A percentile compares a stretch with the other conserved stretches of the same genome.
phyloP scores from a whole-genome alignment of 2,888 invertebrate genomes.

The Lithophane ornitopus region DNA sequence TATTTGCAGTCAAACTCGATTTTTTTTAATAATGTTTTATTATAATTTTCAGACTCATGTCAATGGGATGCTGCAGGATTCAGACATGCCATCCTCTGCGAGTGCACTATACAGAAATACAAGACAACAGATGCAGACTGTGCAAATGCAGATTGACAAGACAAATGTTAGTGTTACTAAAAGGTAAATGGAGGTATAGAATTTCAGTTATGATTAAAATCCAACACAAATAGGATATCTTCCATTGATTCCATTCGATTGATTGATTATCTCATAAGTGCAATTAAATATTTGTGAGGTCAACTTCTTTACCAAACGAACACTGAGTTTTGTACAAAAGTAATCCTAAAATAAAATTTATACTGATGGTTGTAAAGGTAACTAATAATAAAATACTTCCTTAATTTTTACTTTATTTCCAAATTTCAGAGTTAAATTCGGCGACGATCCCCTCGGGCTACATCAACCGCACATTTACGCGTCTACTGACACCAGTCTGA shows the following conservation, averaged over 20 bases:
- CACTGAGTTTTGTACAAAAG: background rate
- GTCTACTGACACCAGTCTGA: slow-evolving; percentile 85
- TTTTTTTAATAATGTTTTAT: background rate
- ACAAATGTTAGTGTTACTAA: slow-evolving; percentile 87
- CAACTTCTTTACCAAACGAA: background rate
- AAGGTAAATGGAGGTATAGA: slow-evolving; percentile 73
- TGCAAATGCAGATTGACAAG: slow-evolving; percentile 88
- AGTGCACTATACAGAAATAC: slow-evolving; percentile 84
- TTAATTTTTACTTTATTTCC: slow-evolving; percentile 14
- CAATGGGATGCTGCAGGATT: slow-evolving; percentile 88
- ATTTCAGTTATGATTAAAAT: background rate
- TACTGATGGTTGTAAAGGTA: background rate
- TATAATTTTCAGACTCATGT: slow-evolving; percentile 83
- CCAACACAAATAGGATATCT: background rate
- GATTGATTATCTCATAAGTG: background rate
- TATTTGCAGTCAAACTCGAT: background rate
- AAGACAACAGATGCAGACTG: slow-evolving; percentile 78
- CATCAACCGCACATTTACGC: slow-evolving; percentile 77
- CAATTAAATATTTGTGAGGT: background rate
- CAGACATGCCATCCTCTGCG: slow-evolving; percentile 88
- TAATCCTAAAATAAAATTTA: background rate
- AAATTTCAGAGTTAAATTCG: slow-evolving; percentile 84
- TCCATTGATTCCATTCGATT: background rate
- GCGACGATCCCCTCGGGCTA: slow-evolving; percentile 81
- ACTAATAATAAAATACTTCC: background rate